These are phyloP conservation scores for Acipenser transmontanus DNA, from an alignment of 2,797 vertebrate genomes.

Conservation along the genomic window DNA sequence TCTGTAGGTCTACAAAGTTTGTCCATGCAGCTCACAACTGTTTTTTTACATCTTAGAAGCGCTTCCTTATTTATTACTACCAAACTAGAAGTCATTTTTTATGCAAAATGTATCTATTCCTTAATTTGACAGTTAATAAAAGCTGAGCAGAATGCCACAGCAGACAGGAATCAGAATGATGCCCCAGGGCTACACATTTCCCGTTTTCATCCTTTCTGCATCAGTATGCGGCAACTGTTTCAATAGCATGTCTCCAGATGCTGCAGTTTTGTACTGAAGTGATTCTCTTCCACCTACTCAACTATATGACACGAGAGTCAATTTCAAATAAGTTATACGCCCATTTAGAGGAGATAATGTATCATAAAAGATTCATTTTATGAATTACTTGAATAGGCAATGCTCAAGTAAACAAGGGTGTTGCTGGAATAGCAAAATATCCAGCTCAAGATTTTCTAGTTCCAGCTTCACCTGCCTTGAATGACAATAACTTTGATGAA, in stretches of 20 bases:
- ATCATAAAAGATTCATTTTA: slow-evolving; percentile 44
- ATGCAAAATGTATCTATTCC: slow-evolving; percentile 38
- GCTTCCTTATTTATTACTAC: not conserved
- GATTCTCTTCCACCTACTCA: slow-evolving; percentile 28
- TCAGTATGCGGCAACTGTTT: slow-evolving; percentile 37
- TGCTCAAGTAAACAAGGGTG: slow-evolving; percentile 37
- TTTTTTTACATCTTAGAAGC: slow-evolving; percentile 4
- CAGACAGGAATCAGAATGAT: slow-evolving; percentile 41
- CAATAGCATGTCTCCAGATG: slow-evolving; percentile 38
- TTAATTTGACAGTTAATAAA: slow-evolving; percentile 50
- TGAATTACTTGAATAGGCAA: slow-evolving; percentile 30
- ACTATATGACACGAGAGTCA: slow-evolving; percentile 26
- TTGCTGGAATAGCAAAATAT: slow-evolving; percentile 38
- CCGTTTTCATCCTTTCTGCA: slow-evolving; percentile 43
- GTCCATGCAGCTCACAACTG: no score
- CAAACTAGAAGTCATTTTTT: slow-evolving; percentile 18
- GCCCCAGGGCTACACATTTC: slow-evolving; percentile 43
- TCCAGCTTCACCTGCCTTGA: not conserved
- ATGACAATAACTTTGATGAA: not conserved
- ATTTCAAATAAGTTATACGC: slow-evolving; percentile 26
- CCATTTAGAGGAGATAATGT: slow-evolving; percentile 34
- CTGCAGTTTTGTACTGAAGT: slow-evolving; percentile 31
- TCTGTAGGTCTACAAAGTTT: not conserved
- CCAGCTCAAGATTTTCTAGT: not conserved
- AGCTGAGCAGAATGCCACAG: slow-evolving; percentile 40